Percentiles rank a stretch among this genome's conserved stretches.
Conservation (phyloP, 2,113 vertebrate genomes). For the Pelobates fuscus region DNA sequence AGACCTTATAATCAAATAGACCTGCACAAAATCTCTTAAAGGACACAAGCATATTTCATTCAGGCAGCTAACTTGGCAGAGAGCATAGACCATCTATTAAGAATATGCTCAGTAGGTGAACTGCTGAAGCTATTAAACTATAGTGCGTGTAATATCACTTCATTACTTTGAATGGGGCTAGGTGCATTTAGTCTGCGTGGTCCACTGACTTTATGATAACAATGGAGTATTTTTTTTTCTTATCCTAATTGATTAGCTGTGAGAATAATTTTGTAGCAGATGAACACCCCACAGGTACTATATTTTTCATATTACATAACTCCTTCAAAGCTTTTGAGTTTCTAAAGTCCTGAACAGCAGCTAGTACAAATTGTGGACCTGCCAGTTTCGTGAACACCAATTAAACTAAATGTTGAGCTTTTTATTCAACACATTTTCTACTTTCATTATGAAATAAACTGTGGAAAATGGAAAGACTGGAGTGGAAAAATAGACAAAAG, state of each 20-base stretch:
- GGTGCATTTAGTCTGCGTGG: background rate
- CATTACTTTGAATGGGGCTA: slow-evolving; percentile 34
- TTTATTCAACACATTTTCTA: slow-evolving; percentile 34
- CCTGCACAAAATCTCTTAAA: slow-evolving; percentile 1
- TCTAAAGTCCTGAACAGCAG: slow-evolving; percentile 26
- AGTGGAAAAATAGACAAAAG: background rate
- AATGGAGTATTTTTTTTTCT: background rate
- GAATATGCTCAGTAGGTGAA: slow-evolving; percentile 7
- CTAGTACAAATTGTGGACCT: slow-evolving; percentile 44
- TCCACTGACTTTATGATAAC: slow-evolving; percentile 29
- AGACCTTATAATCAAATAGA: no score
- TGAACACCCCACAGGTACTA: background rate
- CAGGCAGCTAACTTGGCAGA: background rate
- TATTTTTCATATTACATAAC: slow-evolving; percentile 33
- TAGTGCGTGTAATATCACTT: slow-evolving; percentile 14
- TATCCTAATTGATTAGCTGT: slow-evolving; percentile 10
- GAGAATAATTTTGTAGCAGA: slow-evolving; percentile 39
- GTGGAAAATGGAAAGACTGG: slow-evolving; percentile 10
- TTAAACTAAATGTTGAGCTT: slow-evolving; percentile 31
- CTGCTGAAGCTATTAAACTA: slow-evolving; percentile 43
- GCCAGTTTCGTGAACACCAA: slow-evolving; percentile 15
- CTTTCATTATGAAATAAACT: slow-evolving; percentile 39
- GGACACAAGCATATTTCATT: slow-evolving; percentile 24
- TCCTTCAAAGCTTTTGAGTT: slow-evolving; percentile 33
- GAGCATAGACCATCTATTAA: background rate